Base-by-base conservation (phyloP, 2,797 vertebrate species). In the Myotis vivesi region DNA sequence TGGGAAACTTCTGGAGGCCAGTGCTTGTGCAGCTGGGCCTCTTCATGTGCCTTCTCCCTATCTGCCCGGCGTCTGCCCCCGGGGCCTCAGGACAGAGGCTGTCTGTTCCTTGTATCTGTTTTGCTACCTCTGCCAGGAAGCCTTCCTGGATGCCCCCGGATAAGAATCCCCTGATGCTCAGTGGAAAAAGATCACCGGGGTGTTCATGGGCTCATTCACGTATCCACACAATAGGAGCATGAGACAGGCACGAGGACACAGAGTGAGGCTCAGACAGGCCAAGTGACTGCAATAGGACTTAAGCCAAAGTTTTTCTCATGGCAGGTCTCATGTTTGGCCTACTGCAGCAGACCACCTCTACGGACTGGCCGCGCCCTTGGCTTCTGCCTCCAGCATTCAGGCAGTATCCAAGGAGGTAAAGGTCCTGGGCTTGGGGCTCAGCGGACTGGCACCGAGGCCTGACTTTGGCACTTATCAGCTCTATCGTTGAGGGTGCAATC, bases 1-100 rank as follows among this genome's bases (percentile, higher is more conserved):
- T 73, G 85, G 46, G 28, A 53, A 28, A 17, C 36, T 73, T 23
- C 81, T 66, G 33, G 91, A 85, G 44, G 33, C 75, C 0, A 0
- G 15, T 46, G 77, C 88, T 81, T 53, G 5, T 22, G 36, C 72
- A 95, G 86, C 95, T 82, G 80, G 84, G 86, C 49, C 53, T 66
- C 81, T 25, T 64, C 23, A 5, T 41, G 41, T 16, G 62, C 30
- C 88, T 89, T 87, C 53, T 69, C n/a, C 41, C 59, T 76, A 12
- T 51, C 92, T 73, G 57, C 83, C 79, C 0, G 0, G 62, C 6
- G 16, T 46, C 81, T 93, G 44, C 30, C 81, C 62, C 30, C 4
- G 30, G 51, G 72, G 49, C 51, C 44, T 49, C 62, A 30, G 84
- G 79, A 85, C 90, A 92, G 73, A 95, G 79, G 83, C 41, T 33